Base-by-base conservation (phyloP, 2,113 vertebrate genomes). In the Pimephales promelas region DNA sequence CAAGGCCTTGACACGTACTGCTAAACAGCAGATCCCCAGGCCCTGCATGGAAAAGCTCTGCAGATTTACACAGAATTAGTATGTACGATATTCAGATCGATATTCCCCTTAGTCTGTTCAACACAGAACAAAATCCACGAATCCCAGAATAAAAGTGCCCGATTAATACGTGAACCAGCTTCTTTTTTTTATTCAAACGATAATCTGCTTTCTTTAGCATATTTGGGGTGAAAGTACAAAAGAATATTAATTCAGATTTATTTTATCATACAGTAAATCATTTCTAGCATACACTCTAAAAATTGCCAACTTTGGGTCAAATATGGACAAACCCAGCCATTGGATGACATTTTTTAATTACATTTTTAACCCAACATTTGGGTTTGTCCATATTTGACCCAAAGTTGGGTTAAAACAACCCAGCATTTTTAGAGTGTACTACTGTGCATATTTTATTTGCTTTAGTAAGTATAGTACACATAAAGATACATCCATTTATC, bases 1-100 rank as follows among this genome's bases (percentile, higher is more conserved):
- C 26, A 40, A 76, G 43, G 31, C n/a, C 62, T 70, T 70, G 62
- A 70, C 83, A 47, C 62, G 34, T 18, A 24, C 49, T n/a, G 28
- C 52, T 59, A 59, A 47, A 31, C 61, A 77, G 22, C 45, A 26
- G 11, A 74, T 74, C 72, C 43, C 9, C 45, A 20, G 24, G 47
- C 26, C 52, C 26, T 4, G 72, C 43, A 2, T 18, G 26, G 45
- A 52, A 72, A 45, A 47, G 40, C 40, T 72, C 68, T 16, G 40
- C 16, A 49, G 72, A 74, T 52, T 28, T 52, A 20, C 72, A 52
- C n/a, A 28, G 16, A 74, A 31, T 49, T 72, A 47, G 70, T 26
- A 72, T 72, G 70, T 26, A 72, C 11, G n/a, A 14, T 43, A 47
- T 72, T 45, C 22, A 26, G n/a, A n/a, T n/a, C n/a, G n/a, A n/a